Percentiles rank a stretch among this genome's conserved stretches.
phyloP scores from a whole-genome alignment of 2,113 vertebrate genomes.

The Onychorhynchus coronatus region DNA sequence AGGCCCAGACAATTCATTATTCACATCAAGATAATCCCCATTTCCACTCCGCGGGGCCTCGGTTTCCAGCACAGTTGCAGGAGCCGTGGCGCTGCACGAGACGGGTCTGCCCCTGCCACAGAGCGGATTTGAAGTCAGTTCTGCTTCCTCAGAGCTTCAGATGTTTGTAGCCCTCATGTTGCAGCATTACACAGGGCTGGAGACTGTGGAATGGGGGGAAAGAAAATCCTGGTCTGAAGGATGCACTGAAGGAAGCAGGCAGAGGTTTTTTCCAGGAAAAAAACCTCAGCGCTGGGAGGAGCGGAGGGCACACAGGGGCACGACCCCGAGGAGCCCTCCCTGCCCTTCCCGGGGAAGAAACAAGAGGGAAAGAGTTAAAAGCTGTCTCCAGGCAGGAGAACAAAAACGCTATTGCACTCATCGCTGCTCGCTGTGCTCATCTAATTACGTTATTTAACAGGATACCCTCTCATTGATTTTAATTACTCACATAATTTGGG shows the following conservation, averaged over 20 bases:
- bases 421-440: neutral
- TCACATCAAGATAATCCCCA: neutral
- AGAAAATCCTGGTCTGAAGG: rapidly evolving
- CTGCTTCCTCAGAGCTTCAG: rapidly evolving
- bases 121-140: neutral
- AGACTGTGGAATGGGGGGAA: neutral
- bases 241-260: neutral
- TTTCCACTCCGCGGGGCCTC: neutral
- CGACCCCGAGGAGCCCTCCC: neutral
- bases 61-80: rapidly evolving
- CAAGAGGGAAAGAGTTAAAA: constrained; percentile 30
- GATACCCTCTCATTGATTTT: constrained; percentile 61
- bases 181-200: neutral
- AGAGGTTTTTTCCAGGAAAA: neutral
- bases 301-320: neutral
- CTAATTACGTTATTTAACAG: constrained; percentile 58
- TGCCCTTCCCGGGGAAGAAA: neutral
- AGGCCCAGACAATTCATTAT: neutral
- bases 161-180: rapidly evolving
- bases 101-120: rapidly evolving
- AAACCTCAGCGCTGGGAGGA: neutral
- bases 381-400: constrained; percentile 29
- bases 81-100: neutral
- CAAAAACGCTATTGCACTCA: neutral
- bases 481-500: constrained; percentile 60